A percentile compares a stretch with the other conserved stretches of the same genome.
phyloP scores from a whole-genome alignment of 2,888 invertebrate genomes.

The Autographa pulchrina region DNA sequence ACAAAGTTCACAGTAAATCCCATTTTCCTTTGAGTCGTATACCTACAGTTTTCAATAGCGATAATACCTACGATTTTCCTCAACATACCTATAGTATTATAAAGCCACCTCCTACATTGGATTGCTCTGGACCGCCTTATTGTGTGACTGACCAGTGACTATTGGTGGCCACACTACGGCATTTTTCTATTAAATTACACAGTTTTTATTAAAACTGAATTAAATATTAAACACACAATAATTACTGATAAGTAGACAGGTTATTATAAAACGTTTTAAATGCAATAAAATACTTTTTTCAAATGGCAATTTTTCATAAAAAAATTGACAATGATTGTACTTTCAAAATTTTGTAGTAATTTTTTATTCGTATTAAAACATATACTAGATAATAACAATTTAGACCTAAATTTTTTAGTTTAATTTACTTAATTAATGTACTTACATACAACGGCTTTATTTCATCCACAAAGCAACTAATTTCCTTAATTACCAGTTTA shows the following conservation, averaged over 20 bases:
- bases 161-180: background rate
- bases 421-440: background rate
- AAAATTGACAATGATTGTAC: background rate
- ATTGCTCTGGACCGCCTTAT: conserved; percentile 21
- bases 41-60: conserved; percentile 17
- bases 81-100: conserved; percentile 30
- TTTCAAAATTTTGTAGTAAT: background rate
- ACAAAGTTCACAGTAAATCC: background rate
- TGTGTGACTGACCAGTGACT: conserved; percentile 35
- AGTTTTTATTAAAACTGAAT: background rate
- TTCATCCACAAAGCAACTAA: background rate
- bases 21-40: background rate
- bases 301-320: no score
- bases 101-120: conserved; percentile 35
- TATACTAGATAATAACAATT: background rate
- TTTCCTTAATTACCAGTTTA: background rate
- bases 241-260: background rate
- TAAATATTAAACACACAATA: background rate
- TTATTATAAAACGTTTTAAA: no score
- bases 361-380: background rate
- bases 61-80: conserved; percentile 38
- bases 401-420: background rate
- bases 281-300: no score
- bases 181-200: conserved; percentile 15
- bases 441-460: background rate